A percentile compares a stretch with the other conserved stretches of the same genome.
Evolutionary conservation across 2,888 invertebrate genomes (phyloP).

Genomic region (Drosophila mulleri): DNA sequence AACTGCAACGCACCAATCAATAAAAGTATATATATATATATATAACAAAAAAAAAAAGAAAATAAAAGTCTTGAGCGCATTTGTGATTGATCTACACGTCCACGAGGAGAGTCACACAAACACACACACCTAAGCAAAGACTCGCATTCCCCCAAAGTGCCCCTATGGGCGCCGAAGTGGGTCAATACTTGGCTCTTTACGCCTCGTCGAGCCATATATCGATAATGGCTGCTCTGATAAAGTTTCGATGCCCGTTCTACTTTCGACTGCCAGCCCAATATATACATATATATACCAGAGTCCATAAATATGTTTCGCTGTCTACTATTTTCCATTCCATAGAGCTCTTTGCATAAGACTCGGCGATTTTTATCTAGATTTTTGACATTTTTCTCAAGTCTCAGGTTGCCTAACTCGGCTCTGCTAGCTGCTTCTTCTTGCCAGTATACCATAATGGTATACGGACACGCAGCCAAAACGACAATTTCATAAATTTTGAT

Average conservation of each 20-base stretch:
- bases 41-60: constrained; percentile 17
- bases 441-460: constrained; percentile 65
- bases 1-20: constrained; percentile 35
- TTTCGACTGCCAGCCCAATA: constrained; percentile 8
- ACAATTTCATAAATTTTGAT: constrained; percentile 37
- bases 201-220: constrained; percentile 39
- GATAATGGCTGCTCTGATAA: constrained; percentile 60
- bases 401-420: constrained; percentile 21
- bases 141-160: constrained; percentile 5
- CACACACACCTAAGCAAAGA: not conserved
- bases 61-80: constrained; percentile 29
- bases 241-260: constrained; percentile 9
- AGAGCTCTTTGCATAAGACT: constrained; percentile 30
- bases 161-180: constrained; percentile 40
- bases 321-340: not conserved
- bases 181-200: constrained; percentile 59
- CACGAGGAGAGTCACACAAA: constrained; percentile 10
- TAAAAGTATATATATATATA: constrained; percentile 43
- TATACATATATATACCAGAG: not conserved
- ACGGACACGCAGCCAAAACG: constrained; percentile 63
- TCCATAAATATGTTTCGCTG: constrained; percentile 15
- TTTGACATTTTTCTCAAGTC: constrained; percentile 5
- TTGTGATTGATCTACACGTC: constrained; percentile 68
- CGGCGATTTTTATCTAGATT: constrained; percentile 34
- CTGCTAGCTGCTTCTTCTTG: constrained; percentile 21